phyloP scores from a whole-genome alignment of 2,113 vertebrate species.

The Syngnathus scovelli region DNA sequence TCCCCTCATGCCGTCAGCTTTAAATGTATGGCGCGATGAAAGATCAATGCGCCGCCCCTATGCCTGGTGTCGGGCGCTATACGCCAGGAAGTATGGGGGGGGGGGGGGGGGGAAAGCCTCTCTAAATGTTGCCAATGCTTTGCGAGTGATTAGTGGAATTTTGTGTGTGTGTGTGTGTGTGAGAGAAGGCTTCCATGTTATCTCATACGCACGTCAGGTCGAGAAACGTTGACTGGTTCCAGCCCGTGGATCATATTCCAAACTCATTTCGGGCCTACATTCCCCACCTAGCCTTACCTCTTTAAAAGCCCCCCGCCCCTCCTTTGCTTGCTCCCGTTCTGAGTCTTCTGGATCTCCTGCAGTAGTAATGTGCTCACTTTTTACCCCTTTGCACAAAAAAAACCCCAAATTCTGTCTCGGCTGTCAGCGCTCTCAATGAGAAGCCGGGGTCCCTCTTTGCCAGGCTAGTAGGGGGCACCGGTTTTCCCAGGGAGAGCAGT shows the following conservation, averaged over 20 bases:
- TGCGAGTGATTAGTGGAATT: constrained; percentile 37
- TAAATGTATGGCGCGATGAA: constrained; percentile 64
- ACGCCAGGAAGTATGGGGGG: constrained; percentile 45
- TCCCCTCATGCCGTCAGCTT: constrained; percentile 52
- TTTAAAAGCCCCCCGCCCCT: constrained; percentile 46
- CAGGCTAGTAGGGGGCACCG: constrained; percentile 60
- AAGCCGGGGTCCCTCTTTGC: constrained; percentile 47
- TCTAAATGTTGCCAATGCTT: constrained; percentile 30
- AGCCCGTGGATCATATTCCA: constrained; percentile 44
- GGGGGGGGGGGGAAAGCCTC: constrained; percentile 22
- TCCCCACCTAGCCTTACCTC: constrained; percentile 21
- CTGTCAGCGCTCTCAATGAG: constrained; percentile 58
- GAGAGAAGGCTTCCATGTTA: constrained; percentile 26
- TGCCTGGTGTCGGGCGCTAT: constrained; percentile 55
- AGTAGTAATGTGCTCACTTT: constrained; percentile 35
- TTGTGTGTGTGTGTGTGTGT: constrained; percentile 11
- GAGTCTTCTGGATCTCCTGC: constrained; percentile 37
- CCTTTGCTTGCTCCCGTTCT: constrained; percentile 32
- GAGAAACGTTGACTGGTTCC: constrained; percentile 45
- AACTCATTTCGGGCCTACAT: constrained; percentile 40
- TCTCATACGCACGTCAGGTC: constrained; percentile 15
- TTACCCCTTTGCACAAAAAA: constrained; percentile 46
- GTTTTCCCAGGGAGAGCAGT: constrained; percentile 61
- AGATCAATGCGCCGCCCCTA: constrained; percentile 65
- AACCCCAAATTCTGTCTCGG: constrained; percentile 66